These are phyloP conservation scores for Chrysomallon squamiferum DNA, from an alignment of 1,140 invertebrate species.

Conservation along the genomic window DNA sequence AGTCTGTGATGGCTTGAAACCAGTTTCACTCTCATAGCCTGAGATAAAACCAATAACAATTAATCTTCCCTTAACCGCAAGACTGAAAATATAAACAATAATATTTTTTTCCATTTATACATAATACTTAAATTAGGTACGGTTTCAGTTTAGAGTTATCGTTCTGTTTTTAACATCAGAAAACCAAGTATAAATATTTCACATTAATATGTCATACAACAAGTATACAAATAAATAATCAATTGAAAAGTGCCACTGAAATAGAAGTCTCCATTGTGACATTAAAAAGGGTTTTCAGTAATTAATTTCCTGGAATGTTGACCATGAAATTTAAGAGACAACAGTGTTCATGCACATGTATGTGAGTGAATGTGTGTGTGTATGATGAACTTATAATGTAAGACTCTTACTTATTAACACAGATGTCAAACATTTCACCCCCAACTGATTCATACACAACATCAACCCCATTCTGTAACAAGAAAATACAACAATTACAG, in stretches of 20 bases:
- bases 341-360: no score
- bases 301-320: no score
- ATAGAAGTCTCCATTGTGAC: no score
- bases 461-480: constrained; percentile 61
- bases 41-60: constrained; percentile 57
- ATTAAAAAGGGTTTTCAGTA: no score
- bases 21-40: constrained; percentile 44
- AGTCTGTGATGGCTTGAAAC: constrained; percentile 33
- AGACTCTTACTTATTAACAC: constrained; percentile 58
- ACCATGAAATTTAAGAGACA: no score
- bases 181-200: not conserved
- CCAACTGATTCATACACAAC: constrained; percentile 64
- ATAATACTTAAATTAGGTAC: not conserved
- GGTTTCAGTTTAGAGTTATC: not conserved
- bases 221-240: no score
- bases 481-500: constrained; percentile 6
- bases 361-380: no score
- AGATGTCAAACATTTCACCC: constrained; percentile 60
- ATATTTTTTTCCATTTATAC: not conserved
- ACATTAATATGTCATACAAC: not conserved
- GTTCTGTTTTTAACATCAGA: not conserved
- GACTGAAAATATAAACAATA: constrained; percentile 30
- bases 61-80: constrained; percentile 52
- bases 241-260: no score
- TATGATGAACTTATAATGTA: no score